Evolutionary conservation across 2,797 vertebrate genomes (phyloP), one percentile per base, ranked within the genome.

Genomic region (Trichosurus vulpecula): DNA sequence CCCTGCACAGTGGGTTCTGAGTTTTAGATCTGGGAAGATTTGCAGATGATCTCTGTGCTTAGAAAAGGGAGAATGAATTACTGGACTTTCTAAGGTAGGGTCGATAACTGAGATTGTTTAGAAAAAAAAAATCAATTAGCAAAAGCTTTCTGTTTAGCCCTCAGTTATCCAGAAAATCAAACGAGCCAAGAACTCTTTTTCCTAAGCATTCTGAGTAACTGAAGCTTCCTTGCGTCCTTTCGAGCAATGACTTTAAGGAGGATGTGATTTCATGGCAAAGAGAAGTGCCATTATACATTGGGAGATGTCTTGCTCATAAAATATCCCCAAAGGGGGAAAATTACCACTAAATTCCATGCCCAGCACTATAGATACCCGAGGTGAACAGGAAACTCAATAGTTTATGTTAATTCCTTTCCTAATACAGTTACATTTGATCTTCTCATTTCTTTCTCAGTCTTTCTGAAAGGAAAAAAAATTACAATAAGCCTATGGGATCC

Each of bases 381-480:
- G 90, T 1, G 2, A 57, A 61, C 0, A 6, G n/a, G 8, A 90
- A 90, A 90, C 52, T n/a, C 61, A 30, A 56, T 47, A 27, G 3
- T 25, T n/a, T 54, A 14, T 31, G 47, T 30, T 22, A 52, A 35
- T 12, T 29, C 10, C 52, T 51, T 54, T 66, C 90, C 56, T 31
- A 30, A 35, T 0, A n/a, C 25, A n/a, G 53, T 95, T 90, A 92
- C 35, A 91, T 92, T 66, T 61, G 90, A n/a, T 92, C 52, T 93
- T 55, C 81, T 55, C 41, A 66, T 91, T 56, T 94, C 90, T 94
- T 55, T 54, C n/a, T 47, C 19, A 52, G 66, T 93, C 29, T 96
- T 93, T 35, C 13, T 56, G 29, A 87, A 87, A 95, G 52, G 52
- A 35, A 52, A 56, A 30, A 56, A 95, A 91, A 31, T 47, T 90